phyloP scores from a whole-genome alignment of 2,797 vertebrate genomes.

The Ctenopoma multispine region DNA sequence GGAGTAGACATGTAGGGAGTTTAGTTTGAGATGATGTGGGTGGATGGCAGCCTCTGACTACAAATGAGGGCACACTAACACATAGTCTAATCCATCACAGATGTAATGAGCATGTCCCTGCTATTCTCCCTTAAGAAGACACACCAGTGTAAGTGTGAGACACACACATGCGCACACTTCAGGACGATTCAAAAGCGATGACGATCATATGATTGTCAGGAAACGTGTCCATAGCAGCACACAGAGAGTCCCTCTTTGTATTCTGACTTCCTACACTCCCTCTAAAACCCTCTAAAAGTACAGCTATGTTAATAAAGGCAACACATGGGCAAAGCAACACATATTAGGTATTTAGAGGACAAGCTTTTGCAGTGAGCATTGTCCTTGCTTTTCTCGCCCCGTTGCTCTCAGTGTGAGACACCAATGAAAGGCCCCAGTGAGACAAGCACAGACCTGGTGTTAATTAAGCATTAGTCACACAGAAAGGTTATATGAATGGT shows the following conservation, averaged over 20 bases:
- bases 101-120: conserved; percentile 59
- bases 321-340: not conserved
- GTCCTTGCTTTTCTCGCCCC: not conserved
- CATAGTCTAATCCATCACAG: conserved; percentile 66
- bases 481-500: conserved; percentile 27
- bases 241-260: conserved; percentile 19
- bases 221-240: not conserved
- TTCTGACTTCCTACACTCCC: conserved; percentile 16
- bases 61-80: conserved; percentile 70
- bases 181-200: conserved; percentile 20
- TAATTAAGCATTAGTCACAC: conserved; percentile 59
- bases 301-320: not conserved
- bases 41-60: conserved; percentile 67
- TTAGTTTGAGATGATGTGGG: conserved; percentile 66
- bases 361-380: not conserved
- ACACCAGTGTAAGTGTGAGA: not conserved
- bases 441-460: conserved; percentile 25
- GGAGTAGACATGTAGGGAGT: conserved; percentile 36
- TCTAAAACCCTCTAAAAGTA: not conserved
- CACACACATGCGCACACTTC: conserved; percentile 1
- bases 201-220: conserved; percentile 35
- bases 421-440: conserved; percentile 23
- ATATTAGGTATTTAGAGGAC: not conserved
- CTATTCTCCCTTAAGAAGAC: conserved; percentile 41
- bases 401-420: conserved; percentile 9